These are phyloP conservation scores for Pionites leucogaster DNA, from an alignment of 2,113 vertebrate species.

Conservation along the genomic window DNA sequence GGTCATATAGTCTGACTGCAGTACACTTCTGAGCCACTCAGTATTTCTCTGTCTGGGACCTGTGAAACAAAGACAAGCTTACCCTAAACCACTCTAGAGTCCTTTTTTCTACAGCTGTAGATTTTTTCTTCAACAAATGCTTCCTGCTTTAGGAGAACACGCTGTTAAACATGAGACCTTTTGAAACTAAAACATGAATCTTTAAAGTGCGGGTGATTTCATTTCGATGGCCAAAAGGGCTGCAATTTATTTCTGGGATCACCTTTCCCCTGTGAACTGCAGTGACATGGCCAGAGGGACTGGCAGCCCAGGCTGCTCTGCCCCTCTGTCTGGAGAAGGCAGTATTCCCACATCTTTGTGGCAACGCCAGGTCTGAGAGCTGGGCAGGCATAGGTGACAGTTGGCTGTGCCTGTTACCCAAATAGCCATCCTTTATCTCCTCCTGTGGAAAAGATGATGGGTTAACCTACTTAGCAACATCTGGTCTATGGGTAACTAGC, in stretches of 20 bases:
- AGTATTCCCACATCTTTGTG: not conserved
- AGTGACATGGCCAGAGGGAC: not conserved
- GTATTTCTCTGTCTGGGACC: not conserved
- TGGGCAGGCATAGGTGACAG: not conserved
- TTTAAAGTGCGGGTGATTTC: not conserved
- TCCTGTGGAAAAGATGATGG: not conserved
- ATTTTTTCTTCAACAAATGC: not conserved
- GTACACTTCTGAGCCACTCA: not conserved
- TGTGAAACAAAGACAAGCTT: not conserved
- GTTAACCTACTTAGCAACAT: not conserved
- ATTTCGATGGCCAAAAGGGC: not conserved
- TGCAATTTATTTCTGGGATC: not conserved
- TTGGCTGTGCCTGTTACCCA: not conserved
- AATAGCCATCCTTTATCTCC: not conserved
- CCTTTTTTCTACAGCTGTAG: not conserved
- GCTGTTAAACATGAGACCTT: not conserved
- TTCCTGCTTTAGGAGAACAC: not conserved
- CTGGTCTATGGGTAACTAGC: not conserved
- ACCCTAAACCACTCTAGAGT: not conserved
- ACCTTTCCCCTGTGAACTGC: not conserved
- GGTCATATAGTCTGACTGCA: not conserved
- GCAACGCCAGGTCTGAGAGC: not conserved
- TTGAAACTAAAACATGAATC: not conserved
- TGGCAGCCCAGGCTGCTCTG: not conserved
- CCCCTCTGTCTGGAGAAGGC: not conserved